These are phyloP conservation scores for Peromyscus attwateri DNA, from an alignment of 2,797 vertebrate species.

Conservation along the genomic window DNA sequence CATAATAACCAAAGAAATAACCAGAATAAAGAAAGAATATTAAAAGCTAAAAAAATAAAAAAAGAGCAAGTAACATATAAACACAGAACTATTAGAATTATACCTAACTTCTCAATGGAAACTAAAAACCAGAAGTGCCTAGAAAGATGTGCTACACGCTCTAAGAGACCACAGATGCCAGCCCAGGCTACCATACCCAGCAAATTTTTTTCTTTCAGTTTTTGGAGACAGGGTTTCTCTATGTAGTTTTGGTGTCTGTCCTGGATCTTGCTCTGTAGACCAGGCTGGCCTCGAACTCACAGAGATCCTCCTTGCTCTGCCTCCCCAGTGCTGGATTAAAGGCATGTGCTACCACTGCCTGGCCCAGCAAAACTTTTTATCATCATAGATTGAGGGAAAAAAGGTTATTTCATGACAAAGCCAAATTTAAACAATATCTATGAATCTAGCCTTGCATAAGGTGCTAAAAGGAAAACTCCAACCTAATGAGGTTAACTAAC, in stretches of 20 bases:
- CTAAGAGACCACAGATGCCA: background rate
- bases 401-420: background rate
- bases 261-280: no score
- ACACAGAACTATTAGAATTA: background rate
- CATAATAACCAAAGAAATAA: background rate
- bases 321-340: no score
- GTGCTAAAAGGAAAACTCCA: background rate
- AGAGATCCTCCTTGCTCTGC: no score
- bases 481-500: background rate
- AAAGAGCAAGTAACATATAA: background rate
- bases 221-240: no score
- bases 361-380: background rate
- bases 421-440: background rate
- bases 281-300: no score
- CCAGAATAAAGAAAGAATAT: background rate
- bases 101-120: background rate
- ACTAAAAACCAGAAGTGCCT: background rate
- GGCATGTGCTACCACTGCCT: no score
- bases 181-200: background rate
- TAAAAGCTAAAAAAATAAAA: background rate
- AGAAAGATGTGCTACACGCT: background rate
- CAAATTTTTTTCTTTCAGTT: no score
- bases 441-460: background rate
- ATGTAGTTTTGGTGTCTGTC: no score
- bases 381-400: background rate